Base-by-base conservation (phyloP, 2,888 invertebrate genomes). In the Caradrina clavipalpis region DNA sequence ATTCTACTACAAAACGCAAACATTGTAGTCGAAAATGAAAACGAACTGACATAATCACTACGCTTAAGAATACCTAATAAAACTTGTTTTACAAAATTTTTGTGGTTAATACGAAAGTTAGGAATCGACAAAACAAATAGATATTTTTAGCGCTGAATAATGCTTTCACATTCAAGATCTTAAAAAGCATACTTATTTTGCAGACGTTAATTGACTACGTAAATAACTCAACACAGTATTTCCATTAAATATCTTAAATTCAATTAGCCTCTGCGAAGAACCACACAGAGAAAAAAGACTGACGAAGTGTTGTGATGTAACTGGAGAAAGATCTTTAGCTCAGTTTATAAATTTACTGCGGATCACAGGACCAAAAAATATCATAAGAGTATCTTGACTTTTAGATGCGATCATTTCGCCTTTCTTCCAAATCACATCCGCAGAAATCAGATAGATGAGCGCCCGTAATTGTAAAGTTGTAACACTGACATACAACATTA, bases 91-190 rank as follows among this genome's bases (percentile, higher is more conserved):
- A 35, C 7, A 35, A 13, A 51, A 57, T 17, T 10, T 11, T n/a
- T 6, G n/a, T 26, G 10, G 19, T 54, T 0, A 17, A 19, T 50
- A 5, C 1, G 49, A 63, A 53, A 58, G 35, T 21, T 2, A 0
- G 57, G 53, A 62, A 78, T 78, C 5, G 19, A 22, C 49, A 69
- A 72, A 51, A 55, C 55, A 74, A 73, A 73, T 53, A 74, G 64
- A 59, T 53, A 49, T 15, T 47, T 61, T 42, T 6, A 64, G 17
- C 7, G 22, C 17, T 35, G 1, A 51, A 53, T n/a, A 21, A 39
- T 21, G 26, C 69, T 80, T 67, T 76, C 76, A 54, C 76, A 10
- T 49, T 13, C 26, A 31, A 67, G 19, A 55, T 75, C 67, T 5
- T 10, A 42, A 15, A 10, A 50, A 62, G 55, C 45, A 66, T n/a